phyloP scores from a whole-genome alignment of 2,888 invertebrate species.

The Agrotis ipsilon region DNA sequence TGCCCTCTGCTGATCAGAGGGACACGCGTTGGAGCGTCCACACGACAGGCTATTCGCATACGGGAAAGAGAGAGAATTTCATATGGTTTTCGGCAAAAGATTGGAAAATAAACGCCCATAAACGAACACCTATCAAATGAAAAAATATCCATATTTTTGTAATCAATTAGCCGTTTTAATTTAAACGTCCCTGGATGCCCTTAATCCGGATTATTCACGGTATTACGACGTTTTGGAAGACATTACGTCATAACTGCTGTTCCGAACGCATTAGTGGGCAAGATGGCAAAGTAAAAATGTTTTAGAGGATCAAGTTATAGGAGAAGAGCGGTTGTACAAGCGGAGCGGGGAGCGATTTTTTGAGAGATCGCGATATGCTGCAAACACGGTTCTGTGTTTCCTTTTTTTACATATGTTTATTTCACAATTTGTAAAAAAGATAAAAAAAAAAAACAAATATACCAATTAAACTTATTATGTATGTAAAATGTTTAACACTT shows the following conservation, averaged over 20 bases:
- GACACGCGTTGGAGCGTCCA: too few species aligned
- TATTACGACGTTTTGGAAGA: slow-evolving; percentile 72
- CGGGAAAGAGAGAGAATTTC: too few species aligned
- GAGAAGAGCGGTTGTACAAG: slow-evolving; percentile 35
- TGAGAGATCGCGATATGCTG: neutral
- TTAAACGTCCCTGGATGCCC: slow-evolving; percentile 71
- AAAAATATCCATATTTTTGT: slow-evolving; percentile 36
- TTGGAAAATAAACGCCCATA: too few species aligned
- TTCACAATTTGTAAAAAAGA: too few species aligned
- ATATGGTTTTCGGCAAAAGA: too few species aligned
- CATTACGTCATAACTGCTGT: slow-evolving; percentile 78
- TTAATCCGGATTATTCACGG: slow-evolving; percentile 76
- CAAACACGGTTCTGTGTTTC: too few species aligned
- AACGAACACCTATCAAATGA: neutral
- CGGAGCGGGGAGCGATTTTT: neutral
- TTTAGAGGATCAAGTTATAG: slow-evolving; percentile 52
- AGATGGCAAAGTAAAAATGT: slow-evolving; percentile 72
- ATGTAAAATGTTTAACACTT: too few species aligned
- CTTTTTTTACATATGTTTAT: too few species aligned
- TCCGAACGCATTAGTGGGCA: slow-evolving; percentile 68
- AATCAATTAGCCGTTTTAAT: slow-evolving; percentile 69
- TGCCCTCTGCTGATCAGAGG: too few species aligned
- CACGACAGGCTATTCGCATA: too few species aligned
- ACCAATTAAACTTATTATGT: too few species aligned
- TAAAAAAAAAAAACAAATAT: too few species aligned